phyloP scores from a whole-genome alignment of 2,888 invertebrate species.

The Cecidostiba fungosa region DNA sequence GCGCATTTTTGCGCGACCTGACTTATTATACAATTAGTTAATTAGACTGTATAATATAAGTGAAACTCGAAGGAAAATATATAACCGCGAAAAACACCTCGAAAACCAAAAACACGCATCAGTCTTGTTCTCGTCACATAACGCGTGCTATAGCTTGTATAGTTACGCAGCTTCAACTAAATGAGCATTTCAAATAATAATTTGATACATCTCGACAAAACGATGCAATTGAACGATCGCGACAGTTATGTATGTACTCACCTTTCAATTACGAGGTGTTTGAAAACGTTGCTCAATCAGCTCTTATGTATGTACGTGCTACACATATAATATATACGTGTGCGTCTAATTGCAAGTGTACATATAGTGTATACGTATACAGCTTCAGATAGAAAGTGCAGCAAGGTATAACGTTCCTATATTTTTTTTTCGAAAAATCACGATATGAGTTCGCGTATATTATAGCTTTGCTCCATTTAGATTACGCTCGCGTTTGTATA shows the following conservation, averaged over 20 bases:
- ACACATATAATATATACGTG: neutral
- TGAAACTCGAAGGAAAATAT: neutral
- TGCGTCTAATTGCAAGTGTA: neutral
- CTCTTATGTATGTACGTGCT: neutral
- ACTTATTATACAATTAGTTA: too few relatives aligned
- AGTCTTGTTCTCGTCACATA: neutral
- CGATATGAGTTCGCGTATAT: neutral
- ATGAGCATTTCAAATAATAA: neutral
- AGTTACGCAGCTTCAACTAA: neutral
- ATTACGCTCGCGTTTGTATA: neutral
- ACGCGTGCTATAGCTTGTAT: too few relatives aligned
- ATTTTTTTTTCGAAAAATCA: neutral
- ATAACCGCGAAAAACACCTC: neutral
- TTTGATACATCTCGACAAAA: neutral
- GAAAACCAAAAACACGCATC: neutral
- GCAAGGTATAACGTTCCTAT: neutral
- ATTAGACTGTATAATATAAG: neutral
- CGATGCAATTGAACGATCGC: neutral
- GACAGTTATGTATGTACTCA: neutral
- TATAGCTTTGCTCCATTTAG: neutral
- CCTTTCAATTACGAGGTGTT: constrained; percentile 12
- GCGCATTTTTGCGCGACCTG: neutral
- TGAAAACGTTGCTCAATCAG: constrained; percentile 13
- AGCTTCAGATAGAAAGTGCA: neutral
- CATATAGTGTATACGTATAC: neutral